Percentiles rank a stretch among this genome's conserved stretches.
Evolutionary conservation across 2,888 invertebrate species (phyloP).

Genomic region (Dermolepida albohirtum): DNA sequence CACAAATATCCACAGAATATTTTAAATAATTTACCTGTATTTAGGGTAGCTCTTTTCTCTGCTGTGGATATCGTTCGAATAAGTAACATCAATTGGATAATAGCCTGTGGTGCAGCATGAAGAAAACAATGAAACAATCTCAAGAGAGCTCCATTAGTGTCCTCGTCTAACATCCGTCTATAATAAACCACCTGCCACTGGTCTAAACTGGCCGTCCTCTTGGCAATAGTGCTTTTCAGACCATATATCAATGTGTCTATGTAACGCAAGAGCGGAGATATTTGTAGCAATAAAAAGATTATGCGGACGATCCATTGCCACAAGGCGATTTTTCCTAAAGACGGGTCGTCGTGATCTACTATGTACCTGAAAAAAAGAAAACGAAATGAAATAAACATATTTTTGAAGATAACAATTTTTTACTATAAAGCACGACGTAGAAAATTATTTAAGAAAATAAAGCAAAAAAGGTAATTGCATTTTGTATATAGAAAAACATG

Average conservation of each 20-base stretch:
- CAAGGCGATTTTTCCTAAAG: conserved; percentile 61
- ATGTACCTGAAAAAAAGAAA: conserved; percentile 62
- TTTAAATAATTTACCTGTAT: conserved; percentile 29
- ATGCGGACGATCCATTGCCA: conserved; percentile 65
- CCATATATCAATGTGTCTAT: conserved; percentile 64
- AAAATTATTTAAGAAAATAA: too few relatives aligned
- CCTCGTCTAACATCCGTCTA: conserved; percentile 65
- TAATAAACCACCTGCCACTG: conserved; percentile 60
- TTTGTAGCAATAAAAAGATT: conserved; percentile 64
- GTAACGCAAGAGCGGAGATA: conserved; percentile 66
- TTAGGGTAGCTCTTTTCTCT: conserved; percentile 46
- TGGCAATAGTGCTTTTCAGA: conserved; percentile 61
- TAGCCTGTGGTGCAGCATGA: conserved; percentile 64
- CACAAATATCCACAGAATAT: too few relatives aligned
- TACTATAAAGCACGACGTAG: too few relatives aligned
- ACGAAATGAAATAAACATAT: neutral
- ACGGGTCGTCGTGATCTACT: conserved; percentile 65
- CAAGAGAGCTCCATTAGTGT: conserved; percentile 64
- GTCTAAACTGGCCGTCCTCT: conserved; percentile 56
- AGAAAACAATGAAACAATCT: conserved; percentile 66
- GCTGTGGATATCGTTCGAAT: conserved; percentile 57
- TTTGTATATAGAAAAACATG: too few relatives aligned
- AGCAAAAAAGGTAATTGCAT: too few relatives aligned
- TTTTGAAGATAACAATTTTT: neutral
- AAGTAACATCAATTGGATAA: conserved; percentile 64